Conservation (phyloP, 2,888 invertebrate genomes). For the Nasonia oneida region DNA sequence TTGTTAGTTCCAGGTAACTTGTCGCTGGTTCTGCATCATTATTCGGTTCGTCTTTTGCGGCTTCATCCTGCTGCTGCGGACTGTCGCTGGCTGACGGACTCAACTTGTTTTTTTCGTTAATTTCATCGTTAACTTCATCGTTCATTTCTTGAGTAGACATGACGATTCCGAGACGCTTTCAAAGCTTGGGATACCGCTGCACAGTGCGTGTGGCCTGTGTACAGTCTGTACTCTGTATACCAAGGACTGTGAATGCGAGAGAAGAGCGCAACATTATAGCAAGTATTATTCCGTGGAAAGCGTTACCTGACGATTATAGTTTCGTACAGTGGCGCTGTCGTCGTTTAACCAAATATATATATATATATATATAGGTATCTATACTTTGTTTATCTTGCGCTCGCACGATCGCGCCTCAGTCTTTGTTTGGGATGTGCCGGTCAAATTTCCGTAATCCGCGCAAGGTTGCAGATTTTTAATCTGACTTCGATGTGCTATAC, state of each 20-base stretch:
- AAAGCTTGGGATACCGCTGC: slow-evolving; percentile 13
- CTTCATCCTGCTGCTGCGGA: not conserved
- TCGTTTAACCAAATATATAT: not conserved
- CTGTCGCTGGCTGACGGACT: not conserved
- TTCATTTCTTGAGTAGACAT: slow-evolving; percentile 40
- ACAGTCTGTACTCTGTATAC: too few relatives aligned
- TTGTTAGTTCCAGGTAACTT: not conserved
- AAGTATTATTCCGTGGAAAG: too few relatives aligned
- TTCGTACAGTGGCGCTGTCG: too few relatives aligned
- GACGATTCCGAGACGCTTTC: slow-evolving; percentile 35
- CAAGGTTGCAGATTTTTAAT: not conserved
- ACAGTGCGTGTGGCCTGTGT: not conserved
- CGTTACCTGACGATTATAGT: too few relatives aligned
- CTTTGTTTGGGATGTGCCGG: not conserved
- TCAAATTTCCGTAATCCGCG: not conserved
- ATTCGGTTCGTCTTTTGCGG: not conserved
- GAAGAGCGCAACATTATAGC: too few relatives aligned
- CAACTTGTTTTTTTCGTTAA: slow-evolving; percentile 17
- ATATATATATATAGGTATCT: too few relatives aligned
- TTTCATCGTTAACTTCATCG: slow-evolving; percentile 29
- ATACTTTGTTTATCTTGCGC: not conserved
- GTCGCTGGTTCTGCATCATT: not conserved
- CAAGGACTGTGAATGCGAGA: too few relatives aligned
- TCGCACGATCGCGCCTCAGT: not conserved
- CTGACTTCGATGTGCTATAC: not conserved